These are phyloP conservation scores for Philopedon plagiatum DNA, from an alignment of 2,888 invertebrate species.

Conservation along the genomic window DNA sequence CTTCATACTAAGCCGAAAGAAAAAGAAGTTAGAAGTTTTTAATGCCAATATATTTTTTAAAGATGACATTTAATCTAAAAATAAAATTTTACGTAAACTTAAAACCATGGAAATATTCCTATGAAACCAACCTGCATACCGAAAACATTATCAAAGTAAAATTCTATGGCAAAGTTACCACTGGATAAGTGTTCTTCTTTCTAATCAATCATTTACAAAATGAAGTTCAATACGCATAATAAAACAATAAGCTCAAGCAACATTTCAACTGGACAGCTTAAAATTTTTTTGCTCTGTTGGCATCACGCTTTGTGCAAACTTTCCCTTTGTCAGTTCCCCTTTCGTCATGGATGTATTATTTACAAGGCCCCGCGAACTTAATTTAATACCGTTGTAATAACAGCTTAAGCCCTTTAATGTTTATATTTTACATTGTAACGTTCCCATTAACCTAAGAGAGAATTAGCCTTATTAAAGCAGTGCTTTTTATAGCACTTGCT, in stretches of 20 bases:
- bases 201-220: no score
- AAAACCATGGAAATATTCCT: no score
- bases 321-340: conserved; percentile 30
- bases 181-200: no score
- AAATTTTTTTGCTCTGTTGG: conserved; percentile 32
- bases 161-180: no score
- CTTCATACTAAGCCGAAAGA: no score
- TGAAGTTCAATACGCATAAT: neutral
- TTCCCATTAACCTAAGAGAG: neutral
- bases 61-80: no score
- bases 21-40: no score
- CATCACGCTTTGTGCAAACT: conserved; percentile 27
- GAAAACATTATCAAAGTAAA: no score
- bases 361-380: conserved; percentile 16
- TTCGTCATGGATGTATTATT: conserved; percentile 32
- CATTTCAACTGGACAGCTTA: conserved; percentile 6
- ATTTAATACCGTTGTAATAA: conserved; percentile 12
- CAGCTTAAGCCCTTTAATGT: conserved; percentile 1
- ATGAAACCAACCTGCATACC: no score
- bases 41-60: no score
- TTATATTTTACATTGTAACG: neutral
- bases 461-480: neutral
- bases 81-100: no score
- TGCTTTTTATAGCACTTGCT: no score
- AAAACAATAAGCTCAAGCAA: conserved; percentile 17